These are phyloP conservation scores for Nomada fabriciana DNA, from an alignment of 2,888 invertebrate genomes.

Conservation along the genomic window DNA sequence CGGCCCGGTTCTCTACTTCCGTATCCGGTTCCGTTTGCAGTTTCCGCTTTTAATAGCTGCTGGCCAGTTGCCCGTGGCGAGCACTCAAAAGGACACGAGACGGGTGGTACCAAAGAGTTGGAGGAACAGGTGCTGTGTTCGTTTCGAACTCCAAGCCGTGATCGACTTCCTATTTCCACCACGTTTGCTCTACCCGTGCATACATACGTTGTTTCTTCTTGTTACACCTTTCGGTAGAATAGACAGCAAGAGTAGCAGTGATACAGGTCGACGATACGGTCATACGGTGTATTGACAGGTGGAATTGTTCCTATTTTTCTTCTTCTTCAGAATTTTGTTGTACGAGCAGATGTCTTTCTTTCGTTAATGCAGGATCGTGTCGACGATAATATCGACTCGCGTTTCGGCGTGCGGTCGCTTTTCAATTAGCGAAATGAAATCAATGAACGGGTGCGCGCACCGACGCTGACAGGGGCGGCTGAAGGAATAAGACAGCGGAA, in stretches of 20 bases:
- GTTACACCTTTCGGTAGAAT: too few relatives aligned
- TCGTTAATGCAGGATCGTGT: conserved; percentile 33
- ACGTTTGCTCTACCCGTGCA: not conserved
- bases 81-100: conserved; percentile 1
- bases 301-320: too few relatives aligned
- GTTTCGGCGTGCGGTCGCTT: conserved; percentile 24
- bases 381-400: conserved; percentile 39
- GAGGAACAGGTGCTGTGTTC: conserved; percentile 34
- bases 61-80: conserved; percentile 65
- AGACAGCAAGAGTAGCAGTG: too few relatives aligned
- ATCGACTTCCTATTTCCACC: conserved; percentile 20
- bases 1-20: conserved; percentile 78
- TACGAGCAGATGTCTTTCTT: not conserved
- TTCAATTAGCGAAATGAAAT: conserved; percentile 59
- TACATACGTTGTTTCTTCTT: too few relatives aligned
- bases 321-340: not conserved
- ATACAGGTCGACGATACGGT: too few relatives aligned
- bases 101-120: conserved; percentile 15
- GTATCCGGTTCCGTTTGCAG: conserved; percentile 76
- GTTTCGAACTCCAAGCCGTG: conserved; percentile 5
- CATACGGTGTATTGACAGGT: too few relatives aligned
- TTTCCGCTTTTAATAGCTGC: conserved; percentile 80
- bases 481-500: not conserved
- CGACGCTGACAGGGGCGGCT: conserved; percentile 14
- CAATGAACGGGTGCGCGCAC: conserved; percentile 7